A percentile compares a stretch with the other conserved stretches of the same genome.
Conservation (phyloP, 2,113 vertebrate genomes). For the Xenus cinereus region DNA sequence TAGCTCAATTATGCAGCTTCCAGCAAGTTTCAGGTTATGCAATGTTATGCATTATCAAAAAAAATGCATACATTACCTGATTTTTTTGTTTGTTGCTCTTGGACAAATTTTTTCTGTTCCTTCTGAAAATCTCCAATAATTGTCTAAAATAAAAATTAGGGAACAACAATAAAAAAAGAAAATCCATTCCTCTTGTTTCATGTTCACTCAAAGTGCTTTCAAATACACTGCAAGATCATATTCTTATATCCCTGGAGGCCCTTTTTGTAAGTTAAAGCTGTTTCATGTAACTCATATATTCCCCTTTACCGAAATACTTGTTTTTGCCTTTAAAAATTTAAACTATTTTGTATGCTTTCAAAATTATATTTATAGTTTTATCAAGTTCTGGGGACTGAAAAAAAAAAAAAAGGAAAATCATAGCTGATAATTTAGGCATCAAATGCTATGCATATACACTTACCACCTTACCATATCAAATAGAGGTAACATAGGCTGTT, state of each 20-base stretch:
- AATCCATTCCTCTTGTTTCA: neutral
- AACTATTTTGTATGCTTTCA: neutral
- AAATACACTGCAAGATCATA: neutral
- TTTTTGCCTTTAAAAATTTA: neutral
- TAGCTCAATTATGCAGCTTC: neutral
- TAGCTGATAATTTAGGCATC: neutral
- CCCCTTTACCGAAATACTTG: neutral
- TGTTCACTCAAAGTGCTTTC: neutral
- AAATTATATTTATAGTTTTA: neutral
- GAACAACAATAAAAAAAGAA: neutral
- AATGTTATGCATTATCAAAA: neutral
- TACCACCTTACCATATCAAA: neutral
- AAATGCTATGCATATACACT: neutral
- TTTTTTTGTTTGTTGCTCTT: conserved; percentile 91
- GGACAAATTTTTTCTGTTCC: conserved; percentile 96
- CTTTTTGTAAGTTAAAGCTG: neutral
- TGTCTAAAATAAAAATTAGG: conserved; percentile 77
- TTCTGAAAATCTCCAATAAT: conserved; percentile 98
- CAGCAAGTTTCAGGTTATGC: neutral
- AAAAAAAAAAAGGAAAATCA: neutral
- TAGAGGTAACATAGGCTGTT: neutral
- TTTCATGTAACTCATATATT: neutral
- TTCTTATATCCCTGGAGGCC: neutral
- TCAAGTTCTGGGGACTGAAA: neutral
- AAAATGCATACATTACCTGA: conserved; percentile 77